Base-by-base conservation (phyloP, 2,888 invertebrate genomes). In the Pyrrhia umbra region DNA sequence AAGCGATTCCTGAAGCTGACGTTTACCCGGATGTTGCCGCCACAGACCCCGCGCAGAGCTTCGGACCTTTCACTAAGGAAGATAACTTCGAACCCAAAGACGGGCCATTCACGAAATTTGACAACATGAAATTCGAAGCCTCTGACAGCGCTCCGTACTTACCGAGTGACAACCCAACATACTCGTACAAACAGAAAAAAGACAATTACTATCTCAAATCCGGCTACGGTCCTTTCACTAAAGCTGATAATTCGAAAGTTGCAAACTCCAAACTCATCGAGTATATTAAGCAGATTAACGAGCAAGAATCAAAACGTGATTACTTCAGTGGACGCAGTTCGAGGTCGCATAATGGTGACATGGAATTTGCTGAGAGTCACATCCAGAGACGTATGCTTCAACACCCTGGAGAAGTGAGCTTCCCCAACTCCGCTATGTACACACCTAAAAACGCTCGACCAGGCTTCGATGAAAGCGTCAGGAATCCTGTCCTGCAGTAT, bases 401-500 rank as follows among this genome's bases (percentile, higher is more conserved):
- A 63, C 96, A 96, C 80, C 96, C 96, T 0, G 96, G 96, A 18
- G 95, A 96, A 72, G 92, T 93, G 0, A 95, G 93, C 54, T 97
- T 96, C 79, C 97, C 97, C 0, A 96, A 96, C 71, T 97, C 97
- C 0, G 91, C 95, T 13, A 88, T 96, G 82, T 97, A 97, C 82
- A 96, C 96, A 0, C 95, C 96, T 0, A 96, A 95, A 63, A 95
- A 95, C 73, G 95, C 96, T 1, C 96, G 96, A 75, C 95, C 96
- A 5, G 95, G 95, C 6, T 96, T 97, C 68, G 97, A 96, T 67
- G 96, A 97, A 77, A 96, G 97, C 27, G 96, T 96, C 0, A 92
- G 97, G 40, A 96, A 97, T 21, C 97, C 97, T 0, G 97, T 97
- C 2, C 92, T 97, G 0, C 97, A 97, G 81, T 97, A 97, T 82